Evolutionary conservation across 2,888 invertebrate genomes (phyloP), one percentile per base, ranked within the genome.

Genomic region (Odontocolon sp.): DNA sequence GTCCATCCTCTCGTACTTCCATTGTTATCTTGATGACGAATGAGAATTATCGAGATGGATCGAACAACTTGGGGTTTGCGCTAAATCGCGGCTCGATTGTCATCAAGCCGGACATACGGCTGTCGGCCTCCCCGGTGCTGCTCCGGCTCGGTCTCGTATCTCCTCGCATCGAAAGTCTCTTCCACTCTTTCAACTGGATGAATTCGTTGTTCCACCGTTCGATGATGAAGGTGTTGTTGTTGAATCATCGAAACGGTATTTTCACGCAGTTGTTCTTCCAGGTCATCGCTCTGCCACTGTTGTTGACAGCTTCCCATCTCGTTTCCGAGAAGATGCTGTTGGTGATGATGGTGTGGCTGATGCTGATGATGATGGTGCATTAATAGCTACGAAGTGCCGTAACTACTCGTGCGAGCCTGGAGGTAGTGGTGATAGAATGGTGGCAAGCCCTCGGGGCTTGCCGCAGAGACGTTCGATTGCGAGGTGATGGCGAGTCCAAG

Each of bases 371-470:
- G 80, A 73, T 77, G 77, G 36, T 78, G 74, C 81, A 78, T 77
- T 77, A 74, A 68, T 78, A 87, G 89, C 89, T 90, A 89, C 87
- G 89, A 89, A 54, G 82, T 82, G 31, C 81, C 82, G 80, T 89
- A 90, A 71, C 88, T 87, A 77, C 85, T 86, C 77, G 87, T 87
- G 33, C 90, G 87, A 56, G 89, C 89, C 78, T 90, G 90, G 77
- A 90, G 88, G 82, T 90, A 90, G 80, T 90, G 90, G 78, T 90
- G 90, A 81, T 90, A 90, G 78, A 89, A 90, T 70, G 89, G 89
- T 80, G 89, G 87, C 72, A 90, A 81, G 78, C 84, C 82, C 40
- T 84, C 85, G 71, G 85, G 84, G 71, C 84, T 82, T 40, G 77
- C 78, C 75, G 84, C 81, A 73, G 86, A 83, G 69, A 81, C 77